These are phyloP conservation scores for Synanthedon formicaeformis DNA, from an alignment of 2,888 invertebrate species.

Conservation along the genomic window DNA sequence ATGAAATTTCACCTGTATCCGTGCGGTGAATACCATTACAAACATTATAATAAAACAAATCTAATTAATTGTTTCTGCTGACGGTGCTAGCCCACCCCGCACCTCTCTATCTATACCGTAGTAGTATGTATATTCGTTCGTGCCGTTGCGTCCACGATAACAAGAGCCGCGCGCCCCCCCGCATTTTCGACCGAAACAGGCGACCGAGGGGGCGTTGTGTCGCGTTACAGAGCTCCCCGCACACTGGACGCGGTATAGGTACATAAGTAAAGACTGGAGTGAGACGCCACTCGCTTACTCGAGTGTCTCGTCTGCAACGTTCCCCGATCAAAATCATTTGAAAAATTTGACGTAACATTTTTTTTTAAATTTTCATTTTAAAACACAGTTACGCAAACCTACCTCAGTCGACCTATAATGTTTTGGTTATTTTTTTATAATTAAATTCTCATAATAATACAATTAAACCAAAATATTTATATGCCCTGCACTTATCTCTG, in stretches of 20 bases:
- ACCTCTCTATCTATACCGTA: constrained; percentile 47
- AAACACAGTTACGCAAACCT: too few relatives aligned
- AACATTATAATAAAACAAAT: constrained; percentile 11
- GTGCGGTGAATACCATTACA: neutral
- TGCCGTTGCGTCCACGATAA: constrained; percentile 55
- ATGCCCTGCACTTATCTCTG: too few relatives aligned
- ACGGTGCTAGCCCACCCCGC: constrained; percentile 55
- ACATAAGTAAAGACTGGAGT: constrained; percentile 53
- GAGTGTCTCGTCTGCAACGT: constrained; percentile 63
- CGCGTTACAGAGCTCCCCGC: constrained; percentile 35
- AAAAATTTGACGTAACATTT: constrained; percentile 37
- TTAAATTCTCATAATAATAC: too few relatives aligned
- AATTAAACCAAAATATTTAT: too few relatives aligned
- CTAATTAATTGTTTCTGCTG: constrained; percentile 14
- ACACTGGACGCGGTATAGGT: constrained; percentile 33
- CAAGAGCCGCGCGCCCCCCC: constrained; percentile 40
- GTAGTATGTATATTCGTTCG: constrained; percentile 58
- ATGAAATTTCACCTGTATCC: too few relatives aligned
- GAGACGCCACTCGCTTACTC: constrained; percentile 50
- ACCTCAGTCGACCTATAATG: too few relatives aligned
- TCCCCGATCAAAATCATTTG: constrained; percentile 61
- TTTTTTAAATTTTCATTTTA: neutral
- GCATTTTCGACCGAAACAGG: constrained; percentile 25
- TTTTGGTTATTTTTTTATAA: too few relatives aligned
- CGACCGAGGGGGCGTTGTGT: constrained; percentile 29